Evolutionary conservation across 2,888 invertebrate genomes (phyloP).

Genomic region (Stenichneumon culpator): DNA sequence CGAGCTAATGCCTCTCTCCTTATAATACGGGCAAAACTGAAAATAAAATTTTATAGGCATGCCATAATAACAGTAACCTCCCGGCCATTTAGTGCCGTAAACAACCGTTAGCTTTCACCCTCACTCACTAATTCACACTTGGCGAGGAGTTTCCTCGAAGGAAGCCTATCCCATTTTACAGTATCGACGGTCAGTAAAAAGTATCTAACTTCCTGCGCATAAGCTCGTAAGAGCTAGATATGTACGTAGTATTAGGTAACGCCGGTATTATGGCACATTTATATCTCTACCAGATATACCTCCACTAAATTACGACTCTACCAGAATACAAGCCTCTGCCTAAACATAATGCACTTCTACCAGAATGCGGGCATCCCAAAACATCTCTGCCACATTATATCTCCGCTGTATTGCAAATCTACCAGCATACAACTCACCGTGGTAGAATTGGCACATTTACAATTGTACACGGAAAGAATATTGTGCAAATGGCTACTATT

Average conservation of each 20-base stretch:
- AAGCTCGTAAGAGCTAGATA: neutral
- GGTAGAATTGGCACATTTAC: too few relatives aligned
- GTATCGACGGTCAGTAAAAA: neutral
- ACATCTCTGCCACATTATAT: too few relatives aligned
- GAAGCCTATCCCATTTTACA: neutral
- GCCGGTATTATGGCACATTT: neutral
- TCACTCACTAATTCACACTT: neutral
- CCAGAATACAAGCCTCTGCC: too few relatives aligned
- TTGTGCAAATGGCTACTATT: too few relatives aligned
- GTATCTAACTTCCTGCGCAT: neutral
- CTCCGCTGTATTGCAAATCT: too few relatives aligned
- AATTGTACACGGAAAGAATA: too few relatives aligned
- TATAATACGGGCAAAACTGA: neutral
- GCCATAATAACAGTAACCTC: slow-evolving; percentile 48
- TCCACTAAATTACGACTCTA: too few relatives aligned
- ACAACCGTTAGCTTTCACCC: slow-evolving; percentile 43
- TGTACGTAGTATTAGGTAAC: neutral
- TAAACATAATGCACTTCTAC: too few relatives aligned
- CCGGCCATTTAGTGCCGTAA: slow-evolving; percentile 57
- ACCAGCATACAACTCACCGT: too few relatives aligned
- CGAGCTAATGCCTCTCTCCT: too few relatives aligned
- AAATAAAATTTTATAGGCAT: slow-evolving; percentile 16
- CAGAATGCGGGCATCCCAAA: too few relatives aligned
- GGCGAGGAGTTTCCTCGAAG: neutral
- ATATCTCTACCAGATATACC: too few relatives aligned